Percentiles rank a stretch among this genome's conserved stretches.
These are phyloP conservation scores for Drosophila quadrilineata DNA, from an alignment of 1,140 invertebrate genomes.

Conservation along the genomic window DNA sequence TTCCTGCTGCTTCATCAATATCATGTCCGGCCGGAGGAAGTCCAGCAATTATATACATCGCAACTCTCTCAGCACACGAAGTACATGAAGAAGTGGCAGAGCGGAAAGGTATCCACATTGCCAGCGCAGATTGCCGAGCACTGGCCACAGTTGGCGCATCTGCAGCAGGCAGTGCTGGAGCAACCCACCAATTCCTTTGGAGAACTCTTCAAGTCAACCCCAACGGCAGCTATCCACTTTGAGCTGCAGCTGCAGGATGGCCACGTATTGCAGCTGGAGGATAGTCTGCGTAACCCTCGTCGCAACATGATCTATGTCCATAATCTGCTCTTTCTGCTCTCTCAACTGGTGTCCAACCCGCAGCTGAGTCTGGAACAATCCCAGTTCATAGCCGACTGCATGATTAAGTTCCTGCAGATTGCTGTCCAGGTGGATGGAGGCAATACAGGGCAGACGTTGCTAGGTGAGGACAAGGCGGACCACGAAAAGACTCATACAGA, in stretches of 20 bases:
- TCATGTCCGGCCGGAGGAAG: slow-evolving; percentile 58
- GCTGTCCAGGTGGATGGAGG: slow-evolving; percentile 43
- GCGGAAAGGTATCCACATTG: slow-evolving; percentile 4
- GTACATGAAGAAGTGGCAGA: slow-evolving; percentile 62
- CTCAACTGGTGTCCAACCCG: slow-evolving; percentile 39
- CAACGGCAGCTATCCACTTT: slow-evolving; percentile 15
- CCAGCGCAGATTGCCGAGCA: slow-evolving; percentile 22
- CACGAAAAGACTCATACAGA: slow-evolving; percentile 37
- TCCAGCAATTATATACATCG: slow-evolving; percentile 45
- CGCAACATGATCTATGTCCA: slow-evolving; percentile 70
- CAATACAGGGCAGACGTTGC: not conserved
- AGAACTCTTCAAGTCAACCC: slow-evolving; percentile 33
- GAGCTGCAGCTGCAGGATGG: slow-evolving; percentile 57
- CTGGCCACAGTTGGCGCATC: slow-evolving; percentile 22
- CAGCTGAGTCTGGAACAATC: slow-evolving; percentile 40
- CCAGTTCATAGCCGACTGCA: slow-evolving; percentile 41
- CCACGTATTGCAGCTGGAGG: slow-evolving; percentile 28
- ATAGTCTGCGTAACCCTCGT: slow-evolving; percentile 46
- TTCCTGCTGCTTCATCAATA: slow-evolving; percentile 72
- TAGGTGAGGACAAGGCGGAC: slow-evolving; percentile 14
- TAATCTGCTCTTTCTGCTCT: slow-evolving; percentile 52
- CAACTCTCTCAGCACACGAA: slow-evolving; percentile 25
- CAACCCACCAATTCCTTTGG: slow-evolving; percentile 27
- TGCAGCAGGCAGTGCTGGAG: slow-evolving; percentile 35
- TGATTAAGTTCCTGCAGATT: slow-evolving; percentile 61